phyloP scores from a whole-genome alignment of 2,888 invertebrate species.

The Tiphia femorata region DNA sequence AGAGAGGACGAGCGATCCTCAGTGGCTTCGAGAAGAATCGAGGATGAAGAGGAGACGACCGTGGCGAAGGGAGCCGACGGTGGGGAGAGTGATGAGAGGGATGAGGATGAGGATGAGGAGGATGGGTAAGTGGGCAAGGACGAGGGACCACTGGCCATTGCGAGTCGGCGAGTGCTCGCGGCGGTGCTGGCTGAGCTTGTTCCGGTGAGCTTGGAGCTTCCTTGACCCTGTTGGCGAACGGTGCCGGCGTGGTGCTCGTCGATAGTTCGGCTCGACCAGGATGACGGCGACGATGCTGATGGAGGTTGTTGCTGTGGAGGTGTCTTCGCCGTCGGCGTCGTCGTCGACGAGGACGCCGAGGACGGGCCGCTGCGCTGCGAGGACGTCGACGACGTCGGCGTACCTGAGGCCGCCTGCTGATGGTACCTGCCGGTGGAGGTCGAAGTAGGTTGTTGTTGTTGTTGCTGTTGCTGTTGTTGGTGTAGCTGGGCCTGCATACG shows the following conservation, averaged over 20 bases:
- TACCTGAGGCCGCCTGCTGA: slow-evolving; percentile 15
- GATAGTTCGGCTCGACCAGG: slow-evolving; percentile 13
- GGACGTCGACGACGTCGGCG: slow-evolving; percentile 30
- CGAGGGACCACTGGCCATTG: too few relatives aligned
- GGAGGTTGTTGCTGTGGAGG: not conserved
- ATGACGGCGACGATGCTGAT: not conserved
- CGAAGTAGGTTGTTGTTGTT: slow-evolving; percentile 2
- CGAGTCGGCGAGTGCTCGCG: too few relatives aligned
- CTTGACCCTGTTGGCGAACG: slow-evolving; percentile 2
- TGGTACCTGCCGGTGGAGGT: slow-evolving; percentile 16
- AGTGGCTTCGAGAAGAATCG: not conserved
- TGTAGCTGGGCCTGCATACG: slow-evolving; percentile 1
- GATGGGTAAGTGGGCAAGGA: too few relatives aligned
- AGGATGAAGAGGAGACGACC: not conserved
- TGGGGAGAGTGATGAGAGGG: too few relatives aligned
- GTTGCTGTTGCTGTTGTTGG: not conserved
- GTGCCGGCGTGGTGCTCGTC: slow-evolving; percentile 12
- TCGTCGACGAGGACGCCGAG: slow-evolving; percentile 34
- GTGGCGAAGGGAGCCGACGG: not conserved
- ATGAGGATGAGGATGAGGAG: too few relatives aligned
- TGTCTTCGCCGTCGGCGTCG: slow-evolving; percentile 21
- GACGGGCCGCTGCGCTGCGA: slow-evolving; percentile 10
- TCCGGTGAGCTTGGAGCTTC: too few relatives aligned
- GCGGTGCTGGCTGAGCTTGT: too few relatives aligned
- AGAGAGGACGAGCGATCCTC: not conserved